Evolutionary conservation across 2,797 vertebrate species (phyloP).

Genomic region (Schizopygopsis pylzovi): DNA sequence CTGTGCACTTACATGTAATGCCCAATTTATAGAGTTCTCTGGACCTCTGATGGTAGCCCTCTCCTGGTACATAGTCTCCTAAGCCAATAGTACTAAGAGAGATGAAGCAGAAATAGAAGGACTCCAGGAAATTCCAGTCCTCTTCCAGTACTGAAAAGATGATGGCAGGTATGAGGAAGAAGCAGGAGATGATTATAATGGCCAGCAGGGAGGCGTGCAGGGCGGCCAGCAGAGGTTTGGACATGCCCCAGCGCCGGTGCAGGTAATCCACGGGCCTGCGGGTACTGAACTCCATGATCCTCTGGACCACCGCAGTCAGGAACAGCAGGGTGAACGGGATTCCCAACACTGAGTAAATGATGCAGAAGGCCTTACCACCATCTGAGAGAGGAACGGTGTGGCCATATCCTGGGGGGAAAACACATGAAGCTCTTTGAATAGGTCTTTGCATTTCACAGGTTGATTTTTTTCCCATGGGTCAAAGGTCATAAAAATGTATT

Average conservation of each 20-base stretch:
- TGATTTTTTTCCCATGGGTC: background rate
- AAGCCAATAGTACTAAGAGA: slow-evolving; percentile 98
- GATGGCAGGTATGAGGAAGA: slow-evolving; percentile 91
- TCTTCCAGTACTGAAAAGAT: slow-evolving; percentile 86
- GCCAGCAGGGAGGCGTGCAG: slow-evolving; percentile 83
- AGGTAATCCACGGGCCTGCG: slow-evolving; percentile 85
- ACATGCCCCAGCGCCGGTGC: slow-evolving; percentile 87
- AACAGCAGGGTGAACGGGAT: slow-evolving; percentile 95
- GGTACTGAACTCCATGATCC: slow-evolving; percentile 83
- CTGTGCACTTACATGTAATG: slow-evolving; percentile 87
- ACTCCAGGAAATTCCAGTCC: slow-evolving; percentile 95
- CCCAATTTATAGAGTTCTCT: slow-evolving; percentile 90
- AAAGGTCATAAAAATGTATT: background rate
- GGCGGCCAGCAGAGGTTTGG: slow-evolving; percentile 80
- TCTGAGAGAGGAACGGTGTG: slow-evolving; percentile 95
- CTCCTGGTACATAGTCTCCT: slow-evolving; percentile 95
- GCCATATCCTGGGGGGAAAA: slow-evolving; percentile 86
- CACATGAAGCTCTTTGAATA: background rate
- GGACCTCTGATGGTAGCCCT: slow-evolving; percentile 85
- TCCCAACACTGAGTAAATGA: slow-evolving; percentile 90
- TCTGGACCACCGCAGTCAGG: slow-evolving; percentile 89
- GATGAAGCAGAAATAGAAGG: slow-evolving; percentile 98
- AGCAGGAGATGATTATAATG: slow-evolving; percentile 72
- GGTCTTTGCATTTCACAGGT: background rate
- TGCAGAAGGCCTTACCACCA: slow-evolving; percentile 94